Percentiles rank a stretch among this genome's conserved stretches.
Evolutionary conservation across 2,888 invertebrate species (phyloP).

Genomic region (Caenorhabditis japonica): DNA sequence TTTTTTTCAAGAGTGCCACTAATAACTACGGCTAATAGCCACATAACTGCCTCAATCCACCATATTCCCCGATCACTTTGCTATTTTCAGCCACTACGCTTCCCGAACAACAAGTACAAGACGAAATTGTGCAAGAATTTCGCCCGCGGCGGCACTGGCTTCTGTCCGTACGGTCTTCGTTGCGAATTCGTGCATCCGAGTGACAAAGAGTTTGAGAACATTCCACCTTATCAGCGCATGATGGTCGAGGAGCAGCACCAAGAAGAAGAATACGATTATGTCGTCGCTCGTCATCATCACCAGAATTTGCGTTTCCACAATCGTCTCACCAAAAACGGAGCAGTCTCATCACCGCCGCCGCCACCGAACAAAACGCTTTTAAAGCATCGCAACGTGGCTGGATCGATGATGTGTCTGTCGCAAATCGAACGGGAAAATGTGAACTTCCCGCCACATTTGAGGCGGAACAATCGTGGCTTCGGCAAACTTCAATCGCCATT

Average conservation of each 20-base stretch:
- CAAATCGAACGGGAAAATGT: not conserved
- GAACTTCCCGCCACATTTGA: not conserved
- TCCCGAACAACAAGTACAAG: constrained; percentile 56
- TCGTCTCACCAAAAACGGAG: no score
- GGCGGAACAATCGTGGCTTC: no score
- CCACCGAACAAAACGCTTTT: constrained; percentile 18
- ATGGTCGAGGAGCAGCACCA: no score
- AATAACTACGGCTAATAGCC: no score
- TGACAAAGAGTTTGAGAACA: constrained; percentile 29
- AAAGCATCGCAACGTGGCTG: constrained; percentile 36
- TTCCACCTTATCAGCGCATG: constrained; percentile 9
- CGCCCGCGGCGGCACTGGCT: constrained; percentile 35
- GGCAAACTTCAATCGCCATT: no score
- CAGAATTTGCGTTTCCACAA: no score
- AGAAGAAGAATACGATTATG: no score
- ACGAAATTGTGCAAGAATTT: constrained; percentile 59
- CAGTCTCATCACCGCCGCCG: no score
- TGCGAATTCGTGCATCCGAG: constrained; percentile 58
- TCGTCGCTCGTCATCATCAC: no score
- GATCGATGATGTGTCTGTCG: constrained; percentile 23
- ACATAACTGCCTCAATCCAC: no score
- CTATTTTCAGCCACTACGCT: constrained; percentile 32
- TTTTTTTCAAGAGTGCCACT: no score
- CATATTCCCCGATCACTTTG: no score
- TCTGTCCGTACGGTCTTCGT: constrained; percentile 50